Conservation (phyloP, 2,888 invertebrate genomes). For the Congeria kusceri region DNA sequence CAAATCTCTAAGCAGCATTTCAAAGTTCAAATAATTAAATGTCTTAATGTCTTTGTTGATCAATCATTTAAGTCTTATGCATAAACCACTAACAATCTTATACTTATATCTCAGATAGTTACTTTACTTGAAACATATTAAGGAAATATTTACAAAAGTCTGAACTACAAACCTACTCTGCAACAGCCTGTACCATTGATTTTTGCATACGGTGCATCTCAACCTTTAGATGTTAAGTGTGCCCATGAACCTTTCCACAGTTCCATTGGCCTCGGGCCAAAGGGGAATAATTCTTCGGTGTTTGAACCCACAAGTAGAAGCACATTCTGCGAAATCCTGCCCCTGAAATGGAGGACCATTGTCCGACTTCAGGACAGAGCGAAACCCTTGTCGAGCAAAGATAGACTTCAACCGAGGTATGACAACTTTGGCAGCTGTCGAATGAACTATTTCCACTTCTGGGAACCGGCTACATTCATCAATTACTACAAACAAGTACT, state of each 20-base stretch:
- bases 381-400: constrained; percentile 46
- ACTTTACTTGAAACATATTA: no score
- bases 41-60: no score
- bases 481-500: constrained; percentile 36
- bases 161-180: no score
- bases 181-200: no score
- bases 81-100: no score
- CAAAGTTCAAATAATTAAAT: no score
- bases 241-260: constrained; percentile 65
- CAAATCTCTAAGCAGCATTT: no score
- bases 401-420: constrained; percentile 23
- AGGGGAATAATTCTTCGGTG: constrained; percentile 61
- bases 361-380: constrained; percentile 39
- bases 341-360: constrained; percentile 64
- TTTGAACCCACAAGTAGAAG: constrained; percentile 53
- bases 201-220: constrained; percentile 46
- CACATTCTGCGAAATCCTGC: constrained; percentile 56
- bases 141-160: no score
- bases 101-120: no score
- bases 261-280: constrained; percentile 65
- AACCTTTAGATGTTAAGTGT: constrained; percentile 57
- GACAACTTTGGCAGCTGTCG: constrained; percentile 38
- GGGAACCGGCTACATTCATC: constrained; percentile 45
- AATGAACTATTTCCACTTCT: constrained; percentile 26
- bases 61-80: no score